phyloP scores from a whole-genome alignment of 2,888 invertebrate species.

The Esperia sulphurella region DNA sequence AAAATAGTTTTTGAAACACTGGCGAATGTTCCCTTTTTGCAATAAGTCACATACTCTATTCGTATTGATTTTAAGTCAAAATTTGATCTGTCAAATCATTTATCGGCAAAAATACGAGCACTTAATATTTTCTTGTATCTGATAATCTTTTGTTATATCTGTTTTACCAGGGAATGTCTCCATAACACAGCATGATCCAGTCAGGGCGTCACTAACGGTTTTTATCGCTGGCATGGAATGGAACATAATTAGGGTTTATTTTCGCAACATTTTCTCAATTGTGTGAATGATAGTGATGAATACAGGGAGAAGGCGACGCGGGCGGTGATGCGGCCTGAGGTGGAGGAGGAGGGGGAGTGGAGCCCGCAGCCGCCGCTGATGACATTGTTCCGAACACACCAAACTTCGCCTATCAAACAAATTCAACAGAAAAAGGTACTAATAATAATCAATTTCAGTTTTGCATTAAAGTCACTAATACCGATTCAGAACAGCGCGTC shows the following conservation, averaged over 20 bases:
- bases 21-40: too few relatives aligned
- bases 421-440: slow-evolving; percentile 83
- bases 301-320: slow-evolving; percentile 68
- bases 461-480: too few relatives aligned
- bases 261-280: slow-evolving; percentile 24
- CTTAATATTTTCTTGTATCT: too few relatives aligned
- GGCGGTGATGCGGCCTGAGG: slow-evolving; percentile 47
- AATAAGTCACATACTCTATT: too few relatives aligned
- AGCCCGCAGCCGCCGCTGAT: slow-evolving; percentile 87
- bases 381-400: slow-evolving; percentile 86
- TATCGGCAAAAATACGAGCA: too few relatives aligned
- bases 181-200: slow-evolving; percentile 23
- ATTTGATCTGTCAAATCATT: too few relatives aligned
- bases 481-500: too few relatives aligned
- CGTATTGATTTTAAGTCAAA: too few relatives aligned
- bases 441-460: not conserved
- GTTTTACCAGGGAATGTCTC: not conserved
- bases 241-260: not conserved
- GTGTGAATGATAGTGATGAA: slow-evolving; percentile 56
- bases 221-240: slow-evolving; percentile 3
- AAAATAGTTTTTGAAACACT: too few relatives aligned
- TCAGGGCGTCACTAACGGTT: slow-evolving; percentile 20
- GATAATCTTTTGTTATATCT: not conserved
- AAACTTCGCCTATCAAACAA: slow-evolving; percentile 82
- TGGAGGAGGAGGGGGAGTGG: slow-evolving; percentile 73